Conservation (phyloP, 2,113 vertebrate genomes). For the Oryctolagus cuniculus region DNA sequence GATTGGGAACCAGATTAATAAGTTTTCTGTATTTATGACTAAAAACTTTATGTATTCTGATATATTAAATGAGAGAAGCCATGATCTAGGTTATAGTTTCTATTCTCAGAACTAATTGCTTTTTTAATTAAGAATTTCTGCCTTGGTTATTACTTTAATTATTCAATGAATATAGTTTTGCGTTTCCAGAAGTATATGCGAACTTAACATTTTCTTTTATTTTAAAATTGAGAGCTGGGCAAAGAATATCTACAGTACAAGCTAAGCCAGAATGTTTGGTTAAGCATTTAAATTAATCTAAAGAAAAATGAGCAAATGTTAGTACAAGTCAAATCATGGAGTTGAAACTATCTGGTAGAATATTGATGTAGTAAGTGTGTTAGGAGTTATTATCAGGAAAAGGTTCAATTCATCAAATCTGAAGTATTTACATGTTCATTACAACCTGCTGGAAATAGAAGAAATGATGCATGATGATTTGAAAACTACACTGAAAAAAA, state of each 20-base stretch:
- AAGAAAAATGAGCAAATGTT: slow-evolving; percentile 8
- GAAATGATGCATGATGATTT: neutral
- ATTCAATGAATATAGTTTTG: slow-evolving; percentile 16
- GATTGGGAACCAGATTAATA: slow-evolving; percentile 60
- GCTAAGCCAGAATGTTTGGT: neutral
- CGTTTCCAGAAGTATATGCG: neutral
- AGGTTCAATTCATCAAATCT: neutral
- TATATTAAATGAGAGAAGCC: slow-evolving; percentile 39
- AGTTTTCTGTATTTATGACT: slow-evolving; percentile 46
- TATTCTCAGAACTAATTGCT: slow-evolving; percentile 47
- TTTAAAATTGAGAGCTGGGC: neutral
- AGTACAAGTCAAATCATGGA: neutral
- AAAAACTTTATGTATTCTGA: slow-evolving; percentile 16
- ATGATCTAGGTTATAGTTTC: slow-evolving; percentile 45
- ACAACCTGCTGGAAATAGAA: neutral
- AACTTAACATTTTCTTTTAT: slow-evolving; percentile 34
- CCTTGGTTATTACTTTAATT: slow-evolving; percentile 48
- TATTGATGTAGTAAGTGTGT: neutral
- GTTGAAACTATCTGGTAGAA: neutral
- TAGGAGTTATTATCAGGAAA: neutral
- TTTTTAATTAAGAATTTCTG: slow-evolving; percentile 70
- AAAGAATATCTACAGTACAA: neutral
- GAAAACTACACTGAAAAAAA: neutral
- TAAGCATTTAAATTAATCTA: slow-evolving; percentile 38
- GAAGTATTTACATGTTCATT: neutral